Conservation (phyloP, 2,113 vertebrate genomes). For the Pimephales promelas region DNA sequence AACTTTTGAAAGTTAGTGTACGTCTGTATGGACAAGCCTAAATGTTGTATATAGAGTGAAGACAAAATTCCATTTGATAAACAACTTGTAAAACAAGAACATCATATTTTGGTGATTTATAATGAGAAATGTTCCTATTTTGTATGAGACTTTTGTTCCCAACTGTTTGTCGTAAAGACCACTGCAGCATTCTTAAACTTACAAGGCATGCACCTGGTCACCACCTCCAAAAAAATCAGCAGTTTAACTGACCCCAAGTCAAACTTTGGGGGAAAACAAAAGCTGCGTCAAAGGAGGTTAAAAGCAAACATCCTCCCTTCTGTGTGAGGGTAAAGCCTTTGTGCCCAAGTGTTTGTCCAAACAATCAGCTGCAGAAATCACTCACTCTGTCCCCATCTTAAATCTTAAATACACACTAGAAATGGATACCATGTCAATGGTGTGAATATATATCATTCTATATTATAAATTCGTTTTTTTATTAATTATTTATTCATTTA, state of each 20-base stretch:
- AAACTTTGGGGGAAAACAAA: slow-evolving; percentile 36
- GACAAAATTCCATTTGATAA: not conserved
- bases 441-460: too few species aligned
- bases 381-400: not conserved
- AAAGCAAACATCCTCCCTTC: slow-evolving; percentile 38
- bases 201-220: slow-evolving; percentile 2
- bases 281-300: not conserved
- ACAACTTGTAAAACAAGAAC: not conserved
- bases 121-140: not conserved
- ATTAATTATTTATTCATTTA: too few species aligned
- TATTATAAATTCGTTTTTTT: too few species aligned
- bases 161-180: not conserved
- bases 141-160: not conserved
- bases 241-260: slow-evolving; percentile 34
- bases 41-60: not conserved
- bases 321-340: slow-evolving; percentile 16
- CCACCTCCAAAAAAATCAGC: slow-evolving; percentile 6
- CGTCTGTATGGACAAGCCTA: not conserved
- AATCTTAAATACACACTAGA: not conserved
- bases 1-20: not conserved
- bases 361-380: slow-evolving; percentile 8
- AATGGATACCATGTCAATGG: not conserved
- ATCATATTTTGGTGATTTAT: not conserved
- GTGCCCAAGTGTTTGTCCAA: slow-evolving; percentile 12
- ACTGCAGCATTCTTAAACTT: not conserved